Evolutionary conservation across 2,797 vertebrate genomes (phyloP), one percentile per base, ranked within the genome.

Genomic region (Gila robusta): DNA sequence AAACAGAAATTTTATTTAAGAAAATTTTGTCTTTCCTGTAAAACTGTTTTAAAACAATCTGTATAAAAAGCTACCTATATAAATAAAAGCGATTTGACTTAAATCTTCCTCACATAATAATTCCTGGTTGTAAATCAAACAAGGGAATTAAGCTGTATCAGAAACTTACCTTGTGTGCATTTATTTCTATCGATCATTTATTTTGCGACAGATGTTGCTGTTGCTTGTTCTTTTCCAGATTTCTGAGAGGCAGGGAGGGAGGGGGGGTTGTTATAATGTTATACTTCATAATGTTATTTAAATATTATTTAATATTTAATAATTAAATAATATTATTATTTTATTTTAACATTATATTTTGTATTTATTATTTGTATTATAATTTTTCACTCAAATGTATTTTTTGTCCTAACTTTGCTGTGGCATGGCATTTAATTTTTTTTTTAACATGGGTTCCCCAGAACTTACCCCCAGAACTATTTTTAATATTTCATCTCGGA

Each of bases 401-500:
- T 64, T 62, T 26, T 3, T 6, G 1, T n/a, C 56, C 10, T n/a
- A 26, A 12, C 14, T 49, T 49, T 35, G 28, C 6, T 49, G 23
- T 52, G 23, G 12, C 5, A 16, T 72, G 19, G 23, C 39, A n/a
- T 23, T 73, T 26, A 0, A 12, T 44, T 44, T 3, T 47, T 47
- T 47, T 47, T 14, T 5, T 0, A 2, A 26, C 10, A 21, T 10
- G 2, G 19, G n/a, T 19, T 62, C 11, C 6, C 0, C 11, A 17
- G 28, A 82, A 92, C 94, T 91, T 84, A 96, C 96, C 83, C 79
- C 69, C 62, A n/a, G 90, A 49, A 95, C 59, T 28, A 92, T 44
- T 88, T 87, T 94, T 1, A 92, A 1, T 28, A 96, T 56, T 86
- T 95, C 95, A 12, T 94, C 92, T 86, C 94, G 92, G 70, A 96